Percentiles rank a stretch among this genome's conserved stretches.
Conservation (phyloP, 1,140 invertebrate genomes). For the Anoplophora glabripennis region DNA sequence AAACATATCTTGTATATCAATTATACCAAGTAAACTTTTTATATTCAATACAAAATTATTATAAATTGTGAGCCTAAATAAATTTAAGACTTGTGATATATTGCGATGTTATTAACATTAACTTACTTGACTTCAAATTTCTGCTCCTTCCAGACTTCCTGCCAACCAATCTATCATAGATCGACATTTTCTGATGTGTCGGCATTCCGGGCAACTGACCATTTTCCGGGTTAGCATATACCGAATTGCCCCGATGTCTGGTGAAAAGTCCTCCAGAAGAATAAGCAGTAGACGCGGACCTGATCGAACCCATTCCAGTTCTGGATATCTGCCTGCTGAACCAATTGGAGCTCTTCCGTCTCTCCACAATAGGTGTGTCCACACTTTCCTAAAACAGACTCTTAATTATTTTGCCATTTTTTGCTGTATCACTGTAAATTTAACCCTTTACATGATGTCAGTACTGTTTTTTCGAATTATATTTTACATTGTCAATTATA, state of each 20-base stretch:
- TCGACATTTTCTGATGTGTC: conserved; percentile 66
- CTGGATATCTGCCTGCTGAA: conserved; percentile 77
- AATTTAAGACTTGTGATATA: background rate
- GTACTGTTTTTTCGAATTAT: no score
- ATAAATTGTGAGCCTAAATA: background rate
- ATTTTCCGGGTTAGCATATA: conserved; percentile 76
- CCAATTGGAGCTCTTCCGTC: conserved; percentile 74
- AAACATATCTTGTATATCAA: no score
- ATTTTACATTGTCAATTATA: no score
- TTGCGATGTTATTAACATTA: background rate
- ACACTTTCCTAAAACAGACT: conserved; percentile 72
- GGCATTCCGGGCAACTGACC: conserved; percentile 52
- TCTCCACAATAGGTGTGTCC: conserved; percentile 77
- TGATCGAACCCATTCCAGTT: conserved; percentile 78
- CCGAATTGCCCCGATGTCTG: conserved; percentile 56
- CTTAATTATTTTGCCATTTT: no score
- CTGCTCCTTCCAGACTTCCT: conserved; percentile 71
- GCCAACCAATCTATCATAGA: conserved; percentile 76
- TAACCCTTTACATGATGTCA: no score
- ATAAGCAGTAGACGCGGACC: conserved; percentile 79
- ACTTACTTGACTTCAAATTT: conserved; percentile 32
- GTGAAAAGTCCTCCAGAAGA: conserved; percentile 75
- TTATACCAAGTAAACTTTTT: no score
- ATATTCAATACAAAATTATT: no score
- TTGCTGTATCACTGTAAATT: no score